A percentile compares a stretch with the other conserved stretches of the same genome.
Conservation (phyloP, 1,140 invertebrate genomes). For the Microvelia longipes region DNA sequence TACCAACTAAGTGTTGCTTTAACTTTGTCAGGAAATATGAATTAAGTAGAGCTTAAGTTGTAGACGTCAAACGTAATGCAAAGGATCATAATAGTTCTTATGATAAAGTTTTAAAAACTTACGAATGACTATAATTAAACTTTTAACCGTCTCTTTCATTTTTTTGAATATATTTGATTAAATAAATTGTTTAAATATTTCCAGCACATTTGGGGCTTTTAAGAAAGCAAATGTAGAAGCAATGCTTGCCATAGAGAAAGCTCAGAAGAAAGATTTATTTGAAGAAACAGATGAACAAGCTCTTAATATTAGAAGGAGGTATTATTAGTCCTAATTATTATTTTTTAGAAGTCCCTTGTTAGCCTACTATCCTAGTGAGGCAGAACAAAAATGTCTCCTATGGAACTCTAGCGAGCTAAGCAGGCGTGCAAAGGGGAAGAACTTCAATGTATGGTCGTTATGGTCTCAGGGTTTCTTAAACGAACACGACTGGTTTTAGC, state of each 20-base stretch:
- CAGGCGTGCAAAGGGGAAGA: too few species aligned
- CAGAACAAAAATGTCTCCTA: neutral
- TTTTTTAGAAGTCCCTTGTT: neutral
- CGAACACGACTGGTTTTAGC: too few species aligned
- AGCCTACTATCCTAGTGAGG: neutral
- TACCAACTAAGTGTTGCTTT: too few species aligned
- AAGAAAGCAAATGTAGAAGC: conserved; percentile 59
- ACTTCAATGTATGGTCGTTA: neutral
- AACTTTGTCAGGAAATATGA: too few species aligned
- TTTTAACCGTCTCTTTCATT: neutral
- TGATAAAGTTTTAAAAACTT: neutral
- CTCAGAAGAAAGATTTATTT: conserved; percentile 50
- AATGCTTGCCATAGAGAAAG: conserved; percentile 56
- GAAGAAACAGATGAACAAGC: conserved; percentile 39
- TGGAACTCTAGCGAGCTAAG: too few species aligned
- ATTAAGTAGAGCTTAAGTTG: too few species aligned
- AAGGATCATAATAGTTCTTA: too few species aligned
- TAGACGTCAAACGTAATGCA: neutral
- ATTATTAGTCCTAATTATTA: too few species aligned
- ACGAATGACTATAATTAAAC: neutral
- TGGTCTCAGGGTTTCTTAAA: too few species aligned
- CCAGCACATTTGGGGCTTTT: conserved; percentile 51
- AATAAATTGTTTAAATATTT: conserved; percentile 20
- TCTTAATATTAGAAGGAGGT: conserved; percentile 36
- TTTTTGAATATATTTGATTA: neutral